These are phyloP conservation scores for Euura lappo DNA, from an alignment of 1,140 invertebrate genomes.

Conservation along the genomic window DNA sequence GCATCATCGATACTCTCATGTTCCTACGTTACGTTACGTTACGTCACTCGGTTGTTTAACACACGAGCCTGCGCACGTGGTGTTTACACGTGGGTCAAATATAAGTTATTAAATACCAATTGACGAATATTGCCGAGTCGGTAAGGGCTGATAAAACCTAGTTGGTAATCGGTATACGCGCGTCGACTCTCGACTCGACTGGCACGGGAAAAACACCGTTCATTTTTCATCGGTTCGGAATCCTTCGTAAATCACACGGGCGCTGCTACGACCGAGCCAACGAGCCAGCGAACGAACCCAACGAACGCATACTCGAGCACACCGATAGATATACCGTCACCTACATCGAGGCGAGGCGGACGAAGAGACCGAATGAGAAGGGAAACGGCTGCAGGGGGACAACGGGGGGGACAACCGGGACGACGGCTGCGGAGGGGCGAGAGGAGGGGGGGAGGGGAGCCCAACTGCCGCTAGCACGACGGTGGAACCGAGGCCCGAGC, in stretches of 20 bases:
- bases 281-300: neutral
- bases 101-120: no score
- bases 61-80: no score
- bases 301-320: neutral
- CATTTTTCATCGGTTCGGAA: neutral
- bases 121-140: no score
- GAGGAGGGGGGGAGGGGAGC: neutral
- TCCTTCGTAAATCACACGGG: neutral
- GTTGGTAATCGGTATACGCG: no score
- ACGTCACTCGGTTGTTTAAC: no score
- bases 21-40: no score
- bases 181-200: no score
- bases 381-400: conserved; percentile 3
- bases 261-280: neutral
- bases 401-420: neutral
- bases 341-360: neutral
- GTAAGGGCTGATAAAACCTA: no score
- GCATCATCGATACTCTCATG: no score
- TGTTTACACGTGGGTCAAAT: no score
- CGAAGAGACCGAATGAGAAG: neutral
- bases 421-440: neutral
- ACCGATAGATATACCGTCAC: neutral
- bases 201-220: neutral
- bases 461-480: conserved; percentile 1
- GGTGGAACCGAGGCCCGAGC: conserved; percentile 3